phyloP scores from a whole-genome alignment of 2,888 invertebrate genomes.

The Scaptomyza caliginosa region DNA sequence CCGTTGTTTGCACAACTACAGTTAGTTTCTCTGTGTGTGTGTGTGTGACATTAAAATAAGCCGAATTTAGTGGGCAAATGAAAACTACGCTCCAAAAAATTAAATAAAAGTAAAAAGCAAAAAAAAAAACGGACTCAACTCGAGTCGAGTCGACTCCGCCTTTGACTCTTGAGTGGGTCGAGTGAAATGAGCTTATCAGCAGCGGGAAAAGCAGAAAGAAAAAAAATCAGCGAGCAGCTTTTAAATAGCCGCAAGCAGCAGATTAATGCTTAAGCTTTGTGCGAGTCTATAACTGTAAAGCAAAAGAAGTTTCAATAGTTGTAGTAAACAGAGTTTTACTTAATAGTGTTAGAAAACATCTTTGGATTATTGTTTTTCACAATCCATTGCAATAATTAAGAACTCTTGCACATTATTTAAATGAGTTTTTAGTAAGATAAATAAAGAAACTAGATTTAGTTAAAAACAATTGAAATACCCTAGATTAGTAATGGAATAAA shows the following conservation, averaged over 20 bases:
- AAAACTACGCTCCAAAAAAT: background rate
- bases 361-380: too few relatives aligned
- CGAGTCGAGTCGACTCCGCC: background rate
- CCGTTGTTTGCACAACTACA: slow-evolving; percentile 24
- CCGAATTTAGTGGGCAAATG: slow-evolving; percentile 4
- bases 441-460: too few relatives aligned
- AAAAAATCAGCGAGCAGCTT: background rate
- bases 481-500: too few relatives aligned
- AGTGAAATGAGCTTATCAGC: slow-evolving; percentile 3
- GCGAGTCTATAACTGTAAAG: background rate
- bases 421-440: too few relatives aligned
- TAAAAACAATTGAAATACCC: too few relatives aligned
- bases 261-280: slow-evolving; percentile 18
- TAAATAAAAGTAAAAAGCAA: background rate
- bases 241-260: slow-evolving; percentile 3
- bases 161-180: slow-evolving; percentile 26
- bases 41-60: background rate
- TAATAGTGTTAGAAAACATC: too few relatives aligned
- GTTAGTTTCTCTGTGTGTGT: slow-evolving; percentile 1
- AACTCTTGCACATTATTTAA: too few relatives aligned
- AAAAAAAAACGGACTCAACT: background rate
- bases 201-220: background rate
- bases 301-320: background rate
- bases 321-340: background rate
- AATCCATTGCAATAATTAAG: too few relatives aligned